These are phyloP conservation scores for Nemopilema nomurai DNA, from an alignment of 30 jellyfish, hydroid and myxozoan genomes.

Conservation along the genomic window DNA sequence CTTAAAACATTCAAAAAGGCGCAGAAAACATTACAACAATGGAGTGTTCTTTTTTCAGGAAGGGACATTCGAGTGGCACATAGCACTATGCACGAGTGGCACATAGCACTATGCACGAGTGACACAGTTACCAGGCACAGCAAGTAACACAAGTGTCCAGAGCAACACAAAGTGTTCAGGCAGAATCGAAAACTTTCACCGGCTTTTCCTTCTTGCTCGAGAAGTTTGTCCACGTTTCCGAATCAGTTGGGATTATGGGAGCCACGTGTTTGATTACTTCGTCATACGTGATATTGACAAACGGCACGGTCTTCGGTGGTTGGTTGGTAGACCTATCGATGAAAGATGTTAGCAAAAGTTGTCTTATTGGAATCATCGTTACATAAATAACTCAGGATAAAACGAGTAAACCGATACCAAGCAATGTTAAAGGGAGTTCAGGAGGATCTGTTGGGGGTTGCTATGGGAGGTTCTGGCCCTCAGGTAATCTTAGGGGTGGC, in stretches of 20 bases:
- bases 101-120: background rate
- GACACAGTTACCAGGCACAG: too few relatives aligned
- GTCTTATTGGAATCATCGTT: too few relatives aligned
- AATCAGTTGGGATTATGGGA: conserved; percentile 6
- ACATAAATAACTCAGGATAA: too few relatives aligned
- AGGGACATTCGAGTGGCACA: background rate
- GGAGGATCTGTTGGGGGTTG: too few relatives aligned
- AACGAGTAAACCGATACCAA: too few relatives aligned
- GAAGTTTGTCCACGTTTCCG: conserved; percentile 41
- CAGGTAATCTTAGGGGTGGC: too few relatives aligned
- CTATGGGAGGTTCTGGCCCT: too few relatives aligned
- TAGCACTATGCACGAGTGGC: background rate
- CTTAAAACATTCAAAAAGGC: too few relatives aligned
- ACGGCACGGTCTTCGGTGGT: conserved; percentile 14
- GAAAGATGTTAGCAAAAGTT: background rate
- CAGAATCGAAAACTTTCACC: background rate
- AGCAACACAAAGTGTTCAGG: background rate
- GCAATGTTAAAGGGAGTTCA: too few relatives aligned
- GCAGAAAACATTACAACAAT: background rate
- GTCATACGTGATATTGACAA: background rate
- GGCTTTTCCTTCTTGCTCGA: conserved; percentile 43
- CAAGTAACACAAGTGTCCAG: background rate
- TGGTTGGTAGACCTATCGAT: background rate
- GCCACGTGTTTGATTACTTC: conserved; percentile 2
- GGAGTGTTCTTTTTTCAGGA: background rate